A percentile compares a stretch with the other conserved stretches of the same genome.
These are phyloP conservation scores for Fabriciana adippe DNA, from an alignment of 2,888 invertebrate species.

Conservation along the genomic window DNA sequence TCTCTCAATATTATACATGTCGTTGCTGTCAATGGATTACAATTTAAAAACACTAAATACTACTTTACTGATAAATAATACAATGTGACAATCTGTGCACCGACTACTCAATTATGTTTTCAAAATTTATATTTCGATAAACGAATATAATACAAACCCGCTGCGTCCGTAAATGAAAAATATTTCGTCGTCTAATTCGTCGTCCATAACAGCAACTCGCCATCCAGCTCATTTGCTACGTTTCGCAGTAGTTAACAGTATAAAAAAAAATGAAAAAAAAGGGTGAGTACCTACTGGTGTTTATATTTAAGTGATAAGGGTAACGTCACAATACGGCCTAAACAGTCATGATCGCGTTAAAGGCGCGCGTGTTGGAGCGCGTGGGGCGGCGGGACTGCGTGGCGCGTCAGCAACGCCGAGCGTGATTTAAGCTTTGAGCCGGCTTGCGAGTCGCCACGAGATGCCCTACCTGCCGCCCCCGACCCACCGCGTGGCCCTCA, in stretches of 20 bases:
- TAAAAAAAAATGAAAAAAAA: neutral
- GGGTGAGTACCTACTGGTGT: conserved; percentile 32
- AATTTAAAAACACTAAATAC: conserved; percentile 14
- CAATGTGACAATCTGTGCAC: conserved; percentile 25
- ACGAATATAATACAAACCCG: conserved; percentile 66
- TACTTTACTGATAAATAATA: conserved; percentile 22
- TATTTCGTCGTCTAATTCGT: conserved; percentile 66
- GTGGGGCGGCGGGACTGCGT: conserved; percentile 55
- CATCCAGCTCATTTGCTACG: conserved; percentile 49
- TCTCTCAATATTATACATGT: conserved; percentile 7
- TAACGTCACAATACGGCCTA: conserved; percentile 26
- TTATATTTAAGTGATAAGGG: conserved; percentile 19
- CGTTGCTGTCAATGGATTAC: conserved; percentile 1
- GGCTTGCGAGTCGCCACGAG: conserved; percentile 57
- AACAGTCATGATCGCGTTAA: conserved; percentile 45
- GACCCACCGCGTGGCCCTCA: conserved; percentile 45
- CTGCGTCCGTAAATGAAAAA: conserved; percentile 67
- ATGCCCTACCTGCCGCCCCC: conserved; percentile 52
- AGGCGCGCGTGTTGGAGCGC: conserved; percentile 40
- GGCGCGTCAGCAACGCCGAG: conserved; percentile 66
- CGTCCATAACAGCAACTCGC: conserved; percentile 66
- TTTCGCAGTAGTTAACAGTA: conserved; percentile 16
- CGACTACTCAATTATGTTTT: conserved; percentile 27
- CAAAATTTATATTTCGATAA: conserved; percentile 28
- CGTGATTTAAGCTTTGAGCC: conserved; percentile 60